These are phyloP conservation scores for Porites evermanni DNA, from an alignment of 92 coral and sea anemone genomes.

Conservation along the genomic window DNA sequence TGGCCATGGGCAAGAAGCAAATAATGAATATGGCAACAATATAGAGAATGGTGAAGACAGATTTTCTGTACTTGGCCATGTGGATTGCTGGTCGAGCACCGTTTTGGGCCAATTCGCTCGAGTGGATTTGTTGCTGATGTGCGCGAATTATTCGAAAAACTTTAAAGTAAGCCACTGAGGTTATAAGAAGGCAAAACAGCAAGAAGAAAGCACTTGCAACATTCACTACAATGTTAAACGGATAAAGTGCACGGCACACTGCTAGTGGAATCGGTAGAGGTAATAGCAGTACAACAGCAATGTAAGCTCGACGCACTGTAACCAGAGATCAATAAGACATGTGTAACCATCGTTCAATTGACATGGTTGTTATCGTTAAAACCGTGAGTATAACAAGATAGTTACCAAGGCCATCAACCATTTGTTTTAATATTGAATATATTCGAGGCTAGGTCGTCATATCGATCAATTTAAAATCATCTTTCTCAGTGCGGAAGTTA, in stretches of 20 bases:
- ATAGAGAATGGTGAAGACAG: slow-evolving; percentile 8
- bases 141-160: slow-evolving; percentile 19
- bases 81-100: background rate
- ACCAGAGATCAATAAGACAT: background rate
- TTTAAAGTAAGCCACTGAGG: slow-evolving; percentile 4
- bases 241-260: background rate
- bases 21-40: background rate
- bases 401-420: background rate
- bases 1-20: slow-evolving; percentile 7
- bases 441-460: background rate
- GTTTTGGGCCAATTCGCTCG: background rate
- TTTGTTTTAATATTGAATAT: background rate
- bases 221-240: background rate
- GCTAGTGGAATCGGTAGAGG: background rate
- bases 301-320: background rate
- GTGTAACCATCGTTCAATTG: slow-evolving; percentile 27
- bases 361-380: background rate
- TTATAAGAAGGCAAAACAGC: background rate
- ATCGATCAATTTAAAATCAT: background rate
- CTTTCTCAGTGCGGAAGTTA: no score
- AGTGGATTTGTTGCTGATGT: slow-evolving; percentile 5
- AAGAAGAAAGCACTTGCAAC: background rate
- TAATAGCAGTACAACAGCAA: background rate
- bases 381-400: background rate
- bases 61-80: slow-evolving; percentile 20